These are phyloP conservation scores for Falco cherrug DNA, from an alignment of 2,797 vertebrate species.

Conservation along the genomic window DNA sequence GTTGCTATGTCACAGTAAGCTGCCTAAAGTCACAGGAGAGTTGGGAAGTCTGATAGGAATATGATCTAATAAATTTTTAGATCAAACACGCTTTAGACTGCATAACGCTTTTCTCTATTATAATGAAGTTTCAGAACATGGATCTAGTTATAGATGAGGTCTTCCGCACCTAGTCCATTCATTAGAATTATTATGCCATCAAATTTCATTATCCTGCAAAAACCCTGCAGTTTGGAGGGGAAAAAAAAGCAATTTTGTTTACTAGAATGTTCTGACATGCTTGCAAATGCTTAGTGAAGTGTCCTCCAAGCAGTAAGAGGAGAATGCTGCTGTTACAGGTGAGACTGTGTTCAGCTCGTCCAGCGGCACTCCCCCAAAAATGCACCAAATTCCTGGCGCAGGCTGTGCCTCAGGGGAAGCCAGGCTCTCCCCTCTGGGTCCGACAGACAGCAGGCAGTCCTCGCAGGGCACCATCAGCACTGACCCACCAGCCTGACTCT, in stretches of 20 bases:
- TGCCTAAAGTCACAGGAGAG: neutral
- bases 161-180: neutral
- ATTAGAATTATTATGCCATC: neutral
- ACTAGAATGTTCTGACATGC: fast-evolving
- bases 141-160: neutral
- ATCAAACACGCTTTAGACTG: neutral
- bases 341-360: neutral
- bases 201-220: neutral
- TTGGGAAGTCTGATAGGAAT: neutral
- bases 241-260: neutral
- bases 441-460: neutral
- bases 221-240: neutral
- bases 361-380: neutral
- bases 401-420: neutral
- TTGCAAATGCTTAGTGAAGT: neutral
- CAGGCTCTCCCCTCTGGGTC: neutral
- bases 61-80: neutral
- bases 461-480: neutral
- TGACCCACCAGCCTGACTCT: neutral
- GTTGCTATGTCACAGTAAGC: neutral
- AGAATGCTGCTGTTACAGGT: neutral
- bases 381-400: fast-evolving
- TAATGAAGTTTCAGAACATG: fast-evolving
- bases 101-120: neutral
- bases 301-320: neutral